These are phyloP conservation scores for Sebastes kiyomatsui DNA, from an alignment of 2,797 vertebrate genomes.

Conservation along the genomic window DNA sequence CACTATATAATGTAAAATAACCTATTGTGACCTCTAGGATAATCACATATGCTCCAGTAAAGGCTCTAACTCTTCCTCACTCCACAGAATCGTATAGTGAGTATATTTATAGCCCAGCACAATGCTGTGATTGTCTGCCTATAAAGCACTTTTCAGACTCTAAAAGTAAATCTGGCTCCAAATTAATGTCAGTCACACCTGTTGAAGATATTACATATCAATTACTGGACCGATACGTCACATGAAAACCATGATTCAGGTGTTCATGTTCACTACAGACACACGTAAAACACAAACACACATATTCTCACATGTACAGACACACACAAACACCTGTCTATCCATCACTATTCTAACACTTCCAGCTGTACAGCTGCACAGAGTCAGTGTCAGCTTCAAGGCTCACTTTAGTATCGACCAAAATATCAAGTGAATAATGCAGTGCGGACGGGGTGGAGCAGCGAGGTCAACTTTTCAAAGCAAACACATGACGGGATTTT, in stretches of 20 bases:
- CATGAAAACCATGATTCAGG: slow-evolving; percentile 5
- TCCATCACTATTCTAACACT: slow-evolving; percentile 21
- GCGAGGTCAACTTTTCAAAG: slow-evolving; percentile 53
- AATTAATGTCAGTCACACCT: slow-evolving; percentile 28
- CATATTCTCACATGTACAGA: background rate
- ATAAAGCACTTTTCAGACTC: background rate
- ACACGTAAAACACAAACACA: slow-evolving; percentile 1
- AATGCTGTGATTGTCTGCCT: background rate
- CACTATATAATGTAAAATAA: too few species aligned
- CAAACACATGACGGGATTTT: slow-evolving; percentile 34
- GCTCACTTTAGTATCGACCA: slow-evolving; percentile 19
- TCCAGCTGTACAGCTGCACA: slow-evolving; percentile 57
- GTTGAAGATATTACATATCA: slow-evolving; percentile 20
- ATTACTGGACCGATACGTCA: slow-evolving; percentile 4
- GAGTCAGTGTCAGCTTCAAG: slow-evolving; percentile 28
- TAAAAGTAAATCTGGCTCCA: slow-evolving; percentile 7
- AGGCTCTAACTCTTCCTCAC: background rate
- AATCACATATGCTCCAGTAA: too few species aligned
- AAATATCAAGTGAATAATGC: slow-evolving; percentile 49
- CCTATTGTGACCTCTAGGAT: too few species aligned
- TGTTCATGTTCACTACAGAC: slow-evolving; percentile 17
- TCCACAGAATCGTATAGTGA: background rate
- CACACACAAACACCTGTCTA: slow-evolving; percentile 46
- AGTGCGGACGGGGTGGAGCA: slow-evolving; percentile 28
- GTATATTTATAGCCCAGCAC: background rate